Conservation (phyloP, 2,113 vertebrate genomes). For the Cranoglanis bouderius region DNA sequence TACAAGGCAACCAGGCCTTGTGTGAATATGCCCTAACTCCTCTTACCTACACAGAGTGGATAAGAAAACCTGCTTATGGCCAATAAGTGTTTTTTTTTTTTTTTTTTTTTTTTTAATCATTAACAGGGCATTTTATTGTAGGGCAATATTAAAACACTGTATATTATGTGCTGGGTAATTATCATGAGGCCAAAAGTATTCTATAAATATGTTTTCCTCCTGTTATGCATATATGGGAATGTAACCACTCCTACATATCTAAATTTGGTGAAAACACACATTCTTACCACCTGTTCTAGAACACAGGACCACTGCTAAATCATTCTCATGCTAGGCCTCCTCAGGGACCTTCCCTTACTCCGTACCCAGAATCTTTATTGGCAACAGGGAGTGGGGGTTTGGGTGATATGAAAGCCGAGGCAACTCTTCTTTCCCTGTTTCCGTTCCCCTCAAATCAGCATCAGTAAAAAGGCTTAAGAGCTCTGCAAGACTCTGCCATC, state of each 20-base stretch:
- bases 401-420: slow-evolving; percentile 69
- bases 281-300: background rate
- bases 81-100: background rate
- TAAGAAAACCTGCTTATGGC: background rate
- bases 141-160: background rate
- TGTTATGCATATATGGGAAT: slow-evolving; percentile 68
- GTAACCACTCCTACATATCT: slow-evolving; percentile 66
- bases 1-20: no score
- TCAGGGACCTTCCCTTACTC: slow-evolving; percentile 62
- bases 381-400: slow-evolving; percentile 49
- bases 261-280: slow-evolving; percentile 54
- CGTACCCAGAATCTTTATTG: slow-evolving; percentile 59
- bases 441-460: slow-evolving; percentile 74
- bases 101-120: background rate
- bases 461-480: slow-evolving; percentile 66
- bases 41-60: background rate
- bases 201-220: background rate
- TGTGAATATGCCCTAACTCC: no score
- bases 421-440: slow-evolving; percentile 63
- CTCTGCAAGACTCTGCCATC: slow-evolving; percentile 63
- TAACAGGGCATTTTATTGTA: background rate
- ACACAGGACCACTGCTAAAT: slow-evolving; percentile 20
- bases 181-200: background rate
- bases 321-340: slow-evolving; percentile 67
- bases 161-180: background rate